Percentiles rank a stretch among this genome's conserved stretches.
phyloP scores from a whole-genome alignment of 53 echinoderm and acorn worm genomes.

The Holothuria scabra region DNA sequence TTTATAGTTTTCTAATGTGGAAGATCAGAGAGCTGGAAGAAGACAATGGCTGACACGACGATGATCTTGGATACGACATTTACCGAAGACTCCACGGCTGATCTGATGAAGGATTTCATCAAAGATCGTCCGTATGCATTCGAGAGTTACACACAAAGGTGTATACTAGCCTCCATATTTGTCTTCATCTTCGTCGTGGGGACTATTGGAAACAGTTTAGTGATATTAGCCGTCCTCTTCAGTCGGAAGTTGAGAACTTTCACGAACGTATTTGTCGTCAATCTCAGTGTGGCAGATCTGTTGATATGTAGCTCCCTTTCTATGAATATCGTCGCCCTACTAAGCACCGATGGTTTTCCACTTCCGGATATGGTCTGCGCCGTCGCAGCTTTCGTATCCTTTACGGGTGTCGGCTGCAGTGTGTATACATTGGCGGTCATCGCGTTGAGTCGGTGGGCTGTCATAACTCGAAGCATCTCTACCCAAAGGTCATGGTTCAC shows the following conservation, averaged over 20 bases:
- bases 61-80: no score
- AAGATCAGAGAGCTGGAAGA: no score
- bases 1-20: no score
- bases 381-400: conserved; percentile 60
- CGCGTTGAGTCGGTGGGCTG: conserved; percentile 80
- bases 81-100: no score
- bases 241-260: conserved; percentile 83
- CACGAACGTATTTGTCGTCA: conserved; percentile 95
- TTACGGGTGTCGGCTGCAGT: conserved; percentile 84
- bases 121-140: conserved; percentile 54
- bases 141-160: conserved; percentile 71
- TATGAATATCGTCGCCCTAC: conserved; percentile 73
- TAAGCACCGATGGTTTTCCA: conserved; percentile 67
- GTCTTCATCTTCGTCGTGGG: conserved; percentile 64
- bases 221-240: conserved; percentile 82
- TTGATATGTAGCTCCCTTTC: conserved; percentile 69
- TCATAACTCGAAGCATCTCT: conserved; percentile 69
- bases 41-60: no score
- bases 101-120: background rate
- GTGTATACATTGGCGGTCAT: conserved; percentile 82
- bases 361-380: conserved; percentile 74
- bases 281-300: conserved; percentile 83
- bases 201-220: conserved; percentile 83
- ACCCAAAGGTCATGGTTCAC: conserved; percentile 62
- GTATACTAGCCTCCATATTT: conserved; percentile 66